Percentiles rank a stretch among this genome's conserved stretches.
Conservation (phyloP, 2,113 vertebrate genomes). For the Charina bottae region DNA sequence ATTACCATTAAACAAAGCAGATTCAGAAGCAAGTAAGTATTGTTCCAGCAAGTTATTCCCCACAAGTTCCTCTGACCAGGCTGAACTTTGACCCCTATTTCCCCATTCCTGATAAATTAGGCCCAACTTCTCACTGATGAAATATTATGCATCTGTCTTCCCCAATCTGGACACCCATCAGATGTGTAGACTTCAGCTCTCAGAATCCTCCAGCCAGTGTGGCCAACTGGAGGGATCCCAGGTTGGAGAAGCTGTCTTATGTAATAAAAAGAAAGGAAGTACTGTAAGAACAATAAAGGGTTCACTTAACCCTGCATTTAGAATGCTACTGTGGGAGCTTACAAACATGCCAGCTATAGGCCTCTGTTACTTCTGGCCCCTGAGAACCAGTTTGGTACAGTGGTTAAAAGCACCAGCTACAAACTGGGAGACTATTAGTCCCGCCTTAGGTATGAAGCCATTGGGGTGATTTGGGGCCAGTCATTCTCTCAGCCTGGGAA, state of each 20-base stretch:
- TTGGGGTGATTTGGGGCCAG: not conserved
- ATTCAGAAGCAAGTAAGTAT: not conserved
- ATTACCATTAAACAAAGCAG: not conserved
- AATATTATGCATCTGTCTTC: not conserved
- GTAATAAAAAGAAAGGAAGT: not conserved
- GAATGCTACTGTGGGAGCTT: not conserved
- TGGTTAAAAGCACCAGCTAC: not conserved
- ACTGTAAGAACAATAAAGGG: not conserved
- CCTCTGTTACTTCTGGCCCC: not conserved
- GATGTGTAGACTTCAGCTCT: not conserved
- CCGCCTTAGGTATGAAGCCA: not conserved
- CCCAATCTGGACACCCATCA: not conserved
- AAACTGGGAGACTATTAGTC: not conserved
- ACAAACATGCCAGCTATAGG: not conserved
- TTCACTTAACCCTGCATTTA: not conserved
- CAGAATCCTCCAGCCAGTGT: not conserved
- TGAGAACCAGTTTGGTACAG: not conserved
- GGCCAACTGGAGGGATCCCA: not conserved
- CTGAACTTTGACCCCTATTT: not conserved
- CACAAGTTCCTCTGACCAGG: not conserved
- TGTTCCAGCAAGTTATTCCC: not conserved
- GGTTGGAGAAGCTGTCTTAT: not conserved
- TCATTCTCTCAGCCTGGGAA: not conserved
- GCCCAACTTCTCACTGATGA: not conserved
- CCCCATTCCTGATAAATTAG: not conserved